Evolutionary conservation across 2,888 invertebrate species (phyloP).

Genomic region (Oscheius sp.): DNA sequence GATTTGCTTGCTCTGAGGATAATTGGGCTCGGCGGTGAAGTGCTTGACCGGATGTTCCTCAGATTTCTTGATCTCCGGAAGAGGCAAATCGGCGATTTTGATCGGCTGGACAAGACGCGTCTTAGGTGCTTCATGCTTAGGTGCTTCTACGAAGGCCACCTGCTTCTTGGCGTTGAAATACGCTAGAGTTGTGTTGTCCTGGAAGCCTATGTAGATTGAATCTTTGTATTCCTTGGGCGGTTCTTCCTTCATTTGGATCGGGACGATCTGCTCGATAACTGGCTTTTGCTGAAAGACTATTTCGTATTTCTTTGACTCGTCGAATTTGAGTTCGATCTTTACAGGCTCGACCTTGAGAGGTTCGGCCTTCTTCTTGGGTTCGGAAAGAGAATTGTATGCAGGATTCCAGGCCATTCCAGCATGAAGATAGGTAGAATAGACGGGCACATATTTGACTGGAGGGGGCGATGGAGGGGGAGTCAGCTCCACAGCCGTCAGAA

Average conservation of each 20-base stretch:
- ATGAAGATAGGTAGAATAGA: constrained; percentile 3
- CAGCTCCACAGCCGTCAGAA: neutral
- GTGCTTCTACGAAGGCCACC: neutral
- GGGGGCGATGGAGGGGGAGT: neutral
- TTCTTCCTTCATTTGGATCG: neutral
- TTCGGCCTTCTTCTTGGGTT: too few relatives aligned
- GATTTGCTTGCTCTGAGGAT: too few relatives aligned
- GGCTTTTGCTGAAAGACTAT: neutral
- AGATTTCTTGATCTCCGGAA: neutral
- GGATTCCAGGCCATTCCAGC: neutral
- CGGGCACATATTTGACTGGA: neutral
- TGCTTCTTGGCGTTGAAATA: neutral
- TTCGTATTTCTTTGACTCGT: too few relatives aligned
- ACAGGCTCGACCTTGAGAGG: too few relatives aligned
- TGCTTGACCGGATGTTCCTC: too few relatives aligned
- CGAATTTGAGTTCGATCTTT: too few relatives aligned
- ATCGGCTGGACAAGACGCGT: neutral
- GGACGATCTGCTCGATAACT: neutral
- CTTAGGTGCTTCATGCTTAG: neutral
- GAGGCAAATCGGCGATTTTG: neutral
- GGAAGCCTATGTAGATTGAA: constrained; percentile 13
- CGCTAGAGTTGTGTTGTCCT: neutral
- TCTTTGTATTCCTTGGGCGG: neutral
- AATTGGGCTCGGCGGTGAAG: too few relatives aligned
- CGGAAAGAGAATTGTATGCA: too few relatives aligned